Percentiles rank a stretch among this genome's conserved stretches.
Conservation (phyloP, 2,113 vertebrate species). For the Geococcyx californianus region DNA sequence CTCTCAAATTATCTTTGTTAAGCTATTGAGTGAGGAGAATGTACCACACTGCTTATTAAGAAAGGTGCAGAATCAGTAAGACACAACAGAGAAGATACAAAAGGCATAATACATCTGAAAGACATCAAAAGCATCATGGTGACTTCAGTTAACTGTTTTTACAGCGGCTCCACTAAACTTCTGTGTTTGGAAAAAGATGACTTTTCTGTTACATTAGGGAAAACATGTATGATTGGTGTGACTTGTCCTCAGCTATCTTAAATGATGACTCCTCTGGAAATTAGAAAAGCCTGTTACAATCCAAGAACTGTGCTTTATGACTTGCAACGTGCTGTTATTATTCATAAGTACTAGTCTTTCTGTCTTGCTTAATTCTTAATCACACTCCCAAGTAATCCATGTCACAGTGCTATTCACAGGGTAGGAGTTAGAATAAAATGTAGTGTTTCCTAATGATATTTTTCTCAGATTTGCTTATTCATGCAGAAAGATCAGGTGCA, state of each 20-base stretch:
- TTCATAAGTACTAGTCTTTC: background rate
- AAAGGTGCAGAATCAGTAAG: background rate
- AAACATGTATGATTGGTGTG: background rate
- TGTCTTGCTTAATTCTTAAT: background rate
- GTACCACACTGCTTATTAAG: background rate
- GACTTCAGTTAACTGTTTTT: background rate
- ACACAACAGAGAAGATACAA: background rate
- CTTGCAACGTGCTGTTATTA: background rate
- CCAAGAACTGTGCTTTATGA: background rate
- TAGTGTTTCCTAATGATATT: background rate
- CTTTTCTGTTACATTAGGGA: background rate
- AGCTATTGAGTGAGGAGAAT: background rate
- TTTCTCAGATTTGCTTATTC: background rate
- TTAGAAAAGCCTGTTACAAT: background rate
- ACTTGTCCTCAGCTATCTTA: background rate
- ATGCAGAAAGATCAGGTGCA: background rate
- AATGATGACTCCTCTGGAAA: background rate
- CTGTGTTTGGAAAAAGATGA: background rate
- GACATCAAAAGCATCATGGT: background rate
- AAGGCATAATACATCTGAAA: background rate
- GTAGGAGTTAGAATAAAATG: background rate
- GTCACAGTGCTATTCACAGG: background rate
- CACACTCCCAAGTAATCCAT: background rate
- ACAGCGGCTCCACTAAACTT: background rate
- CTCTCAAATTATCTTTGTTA: background rate